phyloP scores from a whole-genome alignment of 2,888 invertebrate species.

The Dusona sp. region DNA sequence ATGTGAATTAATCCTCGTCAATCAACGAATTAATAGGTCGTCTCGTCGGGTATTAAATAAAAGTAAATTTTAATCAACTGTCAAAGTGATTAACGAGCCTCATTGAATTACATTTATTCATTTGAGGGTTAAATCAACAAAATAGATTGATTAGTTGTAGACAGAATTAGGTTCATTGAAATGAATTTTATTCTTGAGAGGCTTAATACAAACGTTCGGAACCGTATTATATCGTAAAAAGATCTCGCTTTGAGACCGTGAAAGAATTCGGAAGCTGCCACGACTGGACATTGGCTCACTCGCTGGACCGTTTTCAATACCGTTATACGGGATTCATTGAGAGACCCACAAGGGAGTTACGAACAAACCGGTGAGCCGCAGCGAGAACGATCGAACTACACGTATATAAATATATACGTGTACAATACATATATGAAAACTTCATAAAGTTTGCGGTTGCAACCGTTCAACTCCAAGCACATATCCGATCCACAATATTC shows the following conservation, averaged over 20 bases:
- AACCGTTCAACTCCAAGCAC: conserved; percentile 45
- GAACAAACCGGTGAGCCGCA: conserved; percentile 56
- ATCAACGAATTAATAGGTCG: not conserved
- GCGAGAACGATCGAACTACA: conserved; percentile 41
- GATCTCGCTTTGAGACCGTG: conserved; percentile 48
- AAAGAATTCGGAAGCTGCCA: conserved; percentile 71
- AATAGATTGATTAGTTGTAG: not conserved
- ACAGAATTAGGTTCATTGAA: not conserved
- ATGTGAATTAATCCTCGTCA: not conserved
- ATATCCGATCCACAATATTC: conserved; percentile 37
- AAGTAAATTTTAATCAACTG: not conserved
- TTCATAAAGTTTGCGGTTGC: conserved; percentile 65
- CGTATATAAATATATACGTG: conserved; percentile 44
- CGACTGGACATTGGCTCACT: conserved; percentile 68
- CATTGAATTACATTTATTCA: not conserved
- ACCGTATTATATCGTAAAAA: conserved; percentile 33
- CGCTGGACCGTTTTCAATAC: conserved; percentile 75
- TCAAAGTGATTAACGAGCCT: not conserved
- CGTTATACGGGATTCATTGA: conserved; percentile 74
- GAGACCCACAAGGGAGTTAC: conserved; percentile 65
- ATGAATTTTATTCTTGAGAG: not conserved
- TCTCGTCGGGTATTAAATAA: not conserved
- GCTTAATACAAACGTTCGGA: not conserved
- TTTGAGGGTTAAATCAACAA: not conserved
- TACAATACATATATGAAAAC: conserved; percentile 9